Evolutionary conservation across 2,797 vertebrate species (phyloP), one percentile per base, ranked within the genome.

Genomic region (Hybognathus amarus): DNA sequence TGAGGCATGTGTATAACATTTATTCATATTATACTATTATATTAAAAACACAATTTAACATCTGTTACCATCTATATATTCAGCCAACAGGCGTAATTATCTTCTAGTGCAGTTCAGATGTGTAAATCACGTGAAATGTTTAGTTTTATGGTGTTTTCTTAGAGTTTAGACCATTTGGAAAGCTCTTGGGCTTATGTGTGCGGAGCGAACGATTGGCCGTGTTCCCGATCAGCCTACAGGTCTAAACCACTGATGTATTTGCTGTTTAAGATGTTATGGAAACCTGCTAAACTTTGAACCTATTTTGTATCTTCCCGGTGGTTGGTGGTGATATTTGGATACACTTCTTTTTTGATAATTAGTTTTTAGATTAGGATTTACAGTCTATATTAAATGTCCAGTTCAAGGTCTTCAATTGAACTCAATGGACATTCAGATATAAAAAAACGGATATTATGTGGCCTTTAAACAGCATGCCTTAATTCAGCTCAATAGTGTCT

Each of bases 211-310:
- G 78, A 82, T 85, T 85, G 87, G 82, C 83, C 38, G 4, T 87
- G 82, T 86, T 90, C 87, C 92, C 90, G 91, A 91, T 91, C 81
- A 85, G 84, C 85, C 69, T 67, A 59, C 79, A 88, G 85, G 61
- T 69, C 83, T 85, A 67, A 68, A 86, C 64, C 56, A 2, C 84
- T 77, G 70, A 85, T 84, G 68, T 85, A 79, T 79, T 42, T 71
- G 50, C 42, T 80, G 54, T 84, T 70, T 59, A 27, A 83, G 68
- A 75, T 56, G 70, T 85, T 74, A 80, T 38, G 61, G 56, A 81
- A 82, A 83, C 33, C 24, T 18, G 15, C 20, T 42, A 64, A 63
- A 47, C 22, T 64, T 73, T 64, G 20, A 36, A 36, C 42, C 38
- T 30, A 1, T 27, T 56, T 47, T 79, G 45, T 52, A 11, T 59